A percentile compares a stretch with the other conserved stretches of the same genome.
Conservation (phyloP, 2,888 invertebrate genomes). For the Acleris holmiana region DNA sequence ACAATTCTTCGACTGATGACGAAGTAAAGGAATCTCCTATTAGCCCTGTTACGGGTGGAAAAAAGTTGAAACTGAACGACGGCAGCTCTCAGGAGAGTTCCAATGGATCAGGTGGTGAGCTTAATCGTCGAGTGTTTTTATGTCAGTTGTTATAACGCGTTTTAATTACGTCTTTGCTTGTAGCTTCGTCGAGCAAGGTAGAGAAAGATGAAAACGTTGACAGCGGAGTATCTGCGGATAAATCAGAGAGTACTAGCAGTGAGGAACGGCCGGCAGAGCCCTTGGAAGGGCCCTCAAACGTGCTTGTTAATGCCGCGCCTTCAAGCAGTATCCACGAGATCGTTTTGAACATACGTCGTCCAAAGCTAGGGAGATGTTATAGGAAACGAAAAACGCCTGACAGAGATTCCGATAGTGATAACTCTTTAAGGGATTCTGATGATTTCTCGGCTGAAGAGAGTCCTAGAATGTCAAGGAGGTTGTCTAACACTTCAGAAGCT, state of each 20-base stretch:
- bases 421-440: conserved; percentile 72
- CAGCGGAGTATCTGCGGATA: conserved; percentile 76
- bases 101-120: conserved; percentile 61
- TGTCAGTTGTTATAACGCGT: conserved; percentile 19
- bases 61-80: conserved; percentile 77
- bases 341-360: conserved; percentile 64
- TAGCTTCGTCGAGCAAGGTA: conserved; percentile 52
- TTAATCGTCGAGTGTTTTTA: not conserved
- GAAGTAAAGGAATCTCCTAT: conserved; percentile 65
- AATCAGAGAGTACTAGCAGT: conserved; percentile 77
- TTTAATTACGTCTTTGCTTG: conserved; percentile 43
- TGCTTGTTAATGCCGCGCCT: conserved; percentile 65
- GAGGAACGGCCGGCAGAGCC: conserved; percentile 60
- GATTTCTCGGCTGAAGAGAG: conserved; percentile 65
- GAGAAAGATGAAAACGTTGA: conserved; percentile 72
- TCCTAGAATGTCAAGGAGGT: conserved; percentile 45
- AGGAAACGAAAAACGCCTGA: conserved; percentile 74
- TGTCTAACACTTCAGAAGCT: conserved; percentile 56
- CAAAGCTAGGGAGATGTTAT: conserved; percentile 64
- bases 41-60: conserved; percentile 65
- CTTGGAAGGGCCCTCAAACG: conserved; percentile 63
- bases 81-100: conserved; percentile 76
- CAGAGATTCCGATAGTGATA: conserved; percentile 67
- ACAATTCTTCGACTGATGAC: conserved; percentile 73
- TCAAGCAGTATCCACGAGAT: conserved; percentile 69